These are phyloP conservation scores for Ictalurus furcatus DNA, from an alignment of 2,113 vertebrate species.

Conservation along the genomic window DNA sequence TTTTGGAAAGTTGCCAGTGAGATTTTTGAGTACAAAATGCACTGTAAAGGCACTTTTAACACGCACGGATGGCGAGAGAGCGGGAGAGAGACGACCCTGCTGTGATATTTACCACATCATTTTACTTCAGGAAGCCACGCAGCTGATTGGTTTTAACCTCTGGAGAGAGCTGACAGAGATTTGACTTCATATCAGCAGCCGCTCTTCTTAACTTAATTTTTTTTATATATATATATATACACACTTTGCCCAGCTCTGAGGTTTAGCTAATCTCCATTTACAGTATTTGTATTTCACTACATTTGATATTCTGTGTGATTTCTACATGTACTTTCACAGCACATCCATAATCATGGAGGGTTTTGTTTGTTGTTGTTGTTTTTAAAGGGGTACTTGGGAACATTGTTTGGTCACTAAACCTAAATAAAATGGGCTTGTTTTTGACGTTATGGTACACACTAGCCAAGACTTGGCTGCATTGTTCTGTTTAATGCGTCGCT, in stretches of 20 bases:
- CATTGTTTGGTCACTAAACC: background rate
- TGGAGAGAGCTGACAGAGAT: background rate
- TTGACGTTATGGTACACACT: background rate
- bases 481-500: background rate
- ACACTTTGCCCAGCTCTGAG: background rate
- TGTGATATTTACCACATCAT: background rate
- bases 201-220: background rate
- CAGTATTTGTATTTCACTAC: background rate
- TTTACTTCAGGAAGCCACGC: background rate
- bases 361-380: background rate
- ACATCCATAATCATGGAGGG: background rate
- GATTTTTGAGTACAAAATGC: background rate
- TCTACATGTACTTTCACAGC: background rate
- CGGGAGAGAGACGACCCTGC: background rate
- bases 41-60: background rate
- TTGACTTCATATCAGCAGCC: background rate
- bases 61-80: background rate
- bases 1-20: slow-evolving; percentile 11
- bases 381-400: slow-evolving; percentile 8
- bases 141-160: background rate
- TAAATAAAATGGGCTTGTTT: background rate
- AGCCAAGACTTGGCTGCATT: background rate
- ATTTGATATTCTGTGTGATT: background rate
- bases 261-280: background rate
- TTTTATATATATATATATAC: too few relatives aligned